Base-by-base conservation (phyloP, 92 coral and sea anemone genomes). In the Palythoa grandis region DNA sequence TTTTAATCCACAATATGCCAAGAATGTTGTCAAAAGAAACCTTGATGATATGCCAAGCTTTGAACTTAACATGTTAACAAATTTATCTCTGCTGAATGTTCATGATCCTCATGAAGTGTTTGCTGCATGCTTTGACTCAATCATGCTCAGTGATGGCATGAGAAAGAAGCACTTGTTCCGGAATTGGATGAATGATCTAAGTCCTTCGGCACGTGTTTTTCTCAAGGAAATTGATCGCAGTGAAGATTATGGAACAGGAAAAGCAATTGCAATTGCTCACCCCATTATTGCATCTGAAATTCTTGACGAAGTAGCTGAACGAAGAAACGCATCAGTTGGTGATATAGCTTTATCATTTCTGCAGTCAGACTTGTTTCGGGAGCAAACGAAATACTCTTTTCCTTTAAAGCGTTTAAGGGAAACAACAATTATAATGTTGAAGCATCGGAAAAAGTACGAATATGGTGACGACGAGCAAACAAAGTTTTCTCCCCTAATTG, bases 121-220 rank as follows among this genome's bases (percentile, higher is more conserved):
- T 74, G 53, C 80, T 0, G 76, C 86, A 22, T 70, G 76, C 43
- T 72, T 61, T 20, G 82, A 72, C 72, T 73, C 77, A 43, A 84
- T 72, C n/a, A 84, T 76, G 77, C 13, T 63, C 38, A 84, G 87
- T 56, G 82, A 52, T 23, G 53, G 87, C 50, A 63, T 65, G 20
- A 82, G 15, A 54, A 74, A 58, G 10, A 77, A 77, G 22, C 54
- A 39, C 17, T 37, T 88, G 6, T 88, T 84, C 57, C 39, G 88
- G 40, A 83, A 88, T 22, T 88, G 91, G 91, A 70, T 88, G 37
- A 71, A 88, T 23, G 72, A 88, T 78, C 80, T 88, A 11, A 84
- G 80, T 3, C 88, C 74, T 11, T 76, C 91, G 0, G 84, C 91
- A 9, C 82, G 88, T 11, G 77, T 88, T 67, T 84, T 88, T 43